Evolutionary conservation across 1,140 invertebrate species (phyloP).

Genomic region (Eupeodes corollae): DNA sequence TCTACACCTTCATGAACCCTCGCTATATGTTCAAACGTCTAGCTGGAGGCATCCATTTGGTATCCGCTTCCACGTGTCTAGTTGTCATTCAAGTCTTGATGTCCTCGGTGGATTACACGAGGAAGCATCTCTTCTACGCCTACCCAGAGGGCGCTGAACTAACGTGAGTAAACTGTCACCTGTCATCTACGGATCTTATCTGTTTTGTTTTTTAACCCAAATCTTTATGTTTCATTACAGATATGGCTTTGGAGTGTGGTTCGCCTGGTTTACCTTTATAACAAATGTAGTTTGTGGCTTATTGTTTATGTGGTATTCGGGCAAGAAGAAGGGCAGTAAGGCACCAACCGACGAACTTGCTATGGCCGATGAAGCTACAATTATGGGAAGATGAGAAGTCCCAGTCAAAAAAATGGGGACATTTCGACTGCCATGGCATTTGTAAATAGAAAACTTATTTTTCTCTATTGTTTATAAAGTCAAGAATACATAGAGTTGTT

Average conservation of each 20-base stretch:
- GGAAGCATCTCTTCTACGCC: slow-evolving; percentile 49
- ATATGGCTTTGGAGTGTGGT: slow-evolving; percentile 62
- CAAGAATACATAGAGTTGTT: too few species aligned
- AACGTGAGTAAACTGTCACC: slow-evolving; percentile 37
- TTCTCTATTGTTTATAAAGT: too few species aligned
- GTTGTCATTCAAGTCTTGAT: slow-evolving; percentile 72
- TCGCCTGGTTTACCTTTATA: slow-evolving; percentile 70
- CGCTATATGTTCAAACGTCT: slow-evolving; percentile 83
- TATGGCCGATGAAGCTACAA: slow-evolving; percentile 73
- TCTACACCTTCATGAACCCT: slow-evolving; percentile 75
- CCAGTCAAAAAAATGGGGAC: too few species aligned
- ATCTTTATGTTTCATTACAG: slow-evolving; percentile 19
- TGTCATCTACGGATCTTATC: background rate
- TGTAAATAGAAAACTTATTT: too few species aligned
- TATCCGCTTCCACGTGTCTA: slow-evolving; percentile 59
- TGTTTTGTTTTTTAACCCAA: background rate
- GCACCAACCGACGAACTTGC: slow-evolving; percentile 65
- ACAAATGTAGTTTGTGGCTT: slow-evolving; percentile 57
- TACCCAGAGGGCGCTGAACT: slow-evolving; percentile 56
- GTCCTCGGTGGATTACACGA: slow-evolving; percentile 59
- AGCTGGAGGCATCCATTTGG: slow-evolving; percentile 72
- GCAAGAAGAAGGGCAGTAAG: slow-evolving; percentile 71
- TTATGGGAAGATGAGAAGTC: slow-evolving; percentile 58
- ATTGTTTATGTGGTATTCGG: slow-evolving; percentile 66
- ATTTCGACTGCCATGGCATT: too few species aligned